These are phyloP conservation scores for Agonum fuliginosum DNA, from an alignment of 2,888 invertebrate genomes.

Conservation along the genomic window DNA sequence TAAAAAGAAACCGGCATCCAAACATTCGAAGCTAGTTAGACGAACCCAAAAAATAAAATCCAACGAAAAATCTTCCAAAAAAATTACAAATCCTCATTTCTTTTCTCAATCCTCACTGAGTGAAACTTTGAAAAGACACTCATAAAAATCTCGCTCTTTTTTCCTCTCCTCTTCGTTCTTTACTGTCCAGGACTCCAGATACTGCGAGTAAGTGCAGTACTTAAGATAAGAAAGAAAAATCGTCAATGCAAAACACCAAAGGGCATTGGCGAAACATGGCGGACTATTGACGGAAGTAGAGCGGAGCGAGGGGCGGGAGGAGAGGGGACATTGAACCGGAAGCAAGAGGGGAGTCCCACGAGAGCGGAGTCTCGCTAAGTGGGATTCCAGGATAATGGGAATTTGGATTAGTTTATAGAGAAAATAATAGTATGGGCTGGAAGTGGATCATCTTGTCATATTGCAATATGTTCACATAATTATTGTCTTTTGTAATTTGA, in stretches of 20 bases:
- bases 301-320: neutral
- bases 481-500: too few species aligned
- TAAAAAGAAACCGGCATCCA: too few species aligned
- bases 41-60: too few species aligned
- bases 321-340: constrained; percentile 29
- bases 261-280: constrained; percentile 34
- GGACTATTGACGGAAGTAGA: constrained; percentile 5
- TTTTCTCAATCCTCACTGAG: too few species aligned
- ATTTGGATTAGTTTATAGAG: constrained; percentile 16
- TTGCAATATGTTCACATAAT: too few species aligned
- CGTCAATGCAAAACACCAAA: constrained; percentile 33
- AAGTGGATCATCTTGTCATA: too few species aligned
- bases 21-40: too few species aligned
- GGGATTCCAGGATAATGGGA: constrained; percentile 10
- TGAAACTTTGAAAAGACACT: constrained; percentile 35
- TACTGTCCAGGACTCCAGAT: too few species aligned
- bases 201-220: constrained; percentile 18
- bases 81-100: too few species aligned
- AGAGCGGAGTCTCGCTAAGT: constrained; percentile 5
- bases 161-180: too few species aligned
- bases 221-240: constrained; percentile 37
- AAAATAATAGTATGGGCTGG: too few species aligned
- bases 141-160: constrained; percentile 14
- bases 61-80: too few species aligned
- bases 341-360: neutral